These are phyloP conservation scores for Tyria jacobaeae DNA, from an alignment of 2,888 invertebrate genomes.

Conservation along the genomic window DNA sequence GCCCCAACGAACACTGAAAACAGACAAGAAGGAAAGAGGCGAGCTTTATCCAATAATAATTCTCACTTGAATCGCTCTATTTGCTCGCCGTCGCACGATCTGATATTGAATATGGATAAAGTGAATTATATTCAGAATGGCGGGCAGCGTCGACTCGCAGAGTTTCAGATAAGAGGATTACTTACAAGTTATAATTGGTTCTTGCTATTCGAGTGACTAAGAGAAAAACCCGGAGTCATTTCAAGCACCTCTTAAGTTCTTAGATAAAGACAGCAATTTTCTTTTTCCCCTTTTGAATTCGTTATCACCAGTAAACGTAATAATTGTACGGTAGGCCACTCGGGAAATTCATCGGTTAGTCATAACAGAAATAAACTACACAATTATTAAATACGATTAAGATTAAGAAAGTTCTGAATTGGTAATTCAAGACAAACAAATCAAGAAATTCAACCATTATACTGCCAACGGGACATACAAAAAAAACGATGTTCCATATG, in stretches of 20 bases:
- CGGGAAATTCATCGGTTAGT: constrained; percentile 27
- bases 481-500: too few species aligned
- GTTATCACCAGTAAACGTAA: constrained; percentile 37
- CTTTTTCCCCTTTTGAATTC: constrained; percentile 45
- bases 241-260: constrained; percentile 64
- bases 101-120: constrained; percentile 86
- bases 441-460: neutral
- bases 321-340: constrained; percentile 26
- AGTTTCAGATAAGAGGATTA: constrained; percentile 82
- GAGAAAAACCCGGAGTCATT: constrained; percentile 72
- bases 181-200: constrained; percentile 85
- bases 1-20: constrained; percentile 75
- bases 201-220: constrained; percentile 76
- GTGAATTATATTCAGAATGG: constrained; percentile 83
- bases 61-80: constrained; percentile 84
- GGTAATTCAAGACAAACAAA: neutral
- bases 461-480: too few species aligned
- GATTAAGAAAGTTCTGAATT: neutral
- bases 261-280: constrained; percentile 66
- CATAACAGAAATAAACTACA: constrained; percentile 34
- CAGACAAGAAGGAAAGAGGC: constrained; percentile 77
- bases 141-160: constrained; percentile 75
- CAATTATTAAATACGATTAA: constrained; percentile 20
- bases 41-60: constrained; percentile 84
- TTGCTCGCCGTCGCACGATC: constrained; percentile 82